Evolutionary conservation across 1,140 invertebrate genomes (phyloP), one percentile per base, ranked within the genome.

Genomic region (Lysiphlebus fabarum): DNA sequence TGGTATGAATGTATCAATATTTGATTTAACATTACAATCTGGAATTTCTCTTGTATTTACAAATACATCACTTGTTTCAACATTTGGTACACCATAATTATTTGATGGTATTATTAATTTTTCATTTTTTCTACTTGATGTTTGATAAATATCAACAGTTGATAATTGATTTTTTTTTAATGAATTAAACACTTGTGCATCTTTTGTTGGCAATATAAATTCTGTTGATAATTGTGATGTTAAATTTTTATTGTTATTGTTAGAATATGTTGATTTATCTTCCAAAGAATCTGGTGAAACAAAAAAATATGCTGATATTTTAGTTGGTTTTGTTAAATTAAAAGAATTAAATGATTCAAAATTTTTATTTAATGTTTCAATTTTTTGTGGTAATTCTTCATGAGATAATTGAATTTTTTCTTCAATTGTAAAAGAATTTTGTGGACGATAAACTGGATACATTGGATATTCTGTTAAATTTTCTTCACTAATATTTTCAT

Each of bases 291-390:
- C 54, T 7, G 63, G 56, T 36, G 56, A 26, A 10, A 51, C 44
- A 43, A 65, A 65, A 6, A 62, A 51, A 49, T 60, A 64, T 0
- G 62, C 26, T 4, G 62, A 64, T 34, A 64, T 55, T 47, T 55
- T 58, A 6, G 40, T 26, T 6, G 61, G 38, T 47, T 33, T 37
- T 14, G 44, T 5, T 37, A 41, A 34, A 37, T 33, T n/a, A 11
- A 10, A n/a, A 8, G 36, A 34, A 34, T 11, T 37, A 34, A 9
- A 4, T 17, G 5, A 14, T 49, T 49, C 40, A 6, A 41, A 41
- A 41, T 5, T n/a, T 43, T 33, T 5, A 14, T 38, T 26, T 10
- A 47, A n/a, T n/a, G n/a, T n/a, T 14, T 6, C 14, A 26, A 54
- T n/a, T 34, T 9, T 54, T 49, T n/a, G 40, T 2, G n/a, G 53